Conservation (phyloP, 2,888 invertebrate species). For the Phyto melanocephala region DNA sequence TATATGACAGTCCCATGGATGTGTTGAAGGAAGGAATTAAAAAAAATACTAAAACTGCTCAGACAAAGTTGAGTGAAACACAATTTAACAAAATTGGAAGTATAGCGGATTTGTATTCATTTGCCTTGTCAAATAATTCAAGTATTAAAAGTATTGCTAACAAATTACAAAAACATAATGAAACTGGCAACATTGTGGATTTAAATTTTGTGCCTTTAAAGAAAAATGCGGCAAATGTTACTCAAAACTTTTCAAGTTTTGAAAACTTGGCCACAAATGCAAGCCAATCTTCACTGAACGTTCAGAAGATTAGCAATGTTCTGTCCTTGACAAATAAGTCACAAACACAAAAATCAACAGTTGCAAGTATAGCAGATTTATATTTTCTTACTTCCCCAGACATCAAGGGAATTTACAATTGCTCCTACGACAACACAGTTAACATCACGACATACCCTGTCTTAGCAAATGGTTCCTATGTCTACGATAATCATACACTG, state of each 20-base stretch:
- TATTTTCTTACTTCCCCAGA: not conserved
- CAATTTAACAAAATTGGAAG: not conserved
- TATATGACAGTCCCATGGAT: not conserved
- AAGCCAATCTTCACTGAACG: too few species aligned
- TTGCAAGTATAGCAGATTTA: not conserved
- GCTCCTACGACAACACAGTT: conserved; percentile 33
- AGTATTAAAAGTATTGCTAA: too few species aligned
- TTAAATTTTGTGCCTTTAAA: too few species aligned
- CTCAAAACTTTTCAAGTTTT: not conserved
- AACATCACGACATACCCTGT: not conserved
- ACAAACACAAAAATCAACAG: too few species aligned
- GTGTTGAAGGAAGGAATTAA: not conserved
- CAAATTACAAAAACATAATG: not conserved
- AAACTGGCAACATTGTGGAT: not conserved
- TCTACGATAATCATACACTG: not conserved
- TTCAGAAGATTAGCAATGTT: too few species aligned
- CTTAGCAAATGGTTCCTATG: conserved; percentile 12
- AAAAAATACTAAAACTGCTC: not conserved
- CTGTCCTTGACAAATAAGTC: too few species aligned
- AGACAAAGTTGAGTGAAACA: not conserved
- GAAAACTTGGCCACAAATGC: not conserved
- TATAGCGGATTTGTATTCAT: not conserved
- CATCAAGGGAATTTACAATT: not conserved
- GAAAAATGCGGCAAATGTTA: not conserved
- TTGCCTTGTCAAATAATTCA: not conserved